Evolutionary conservation across 1,140 invertebrate genomes (phyloP).

Genomic region (Aporrectodea caliginosa): DNA sequence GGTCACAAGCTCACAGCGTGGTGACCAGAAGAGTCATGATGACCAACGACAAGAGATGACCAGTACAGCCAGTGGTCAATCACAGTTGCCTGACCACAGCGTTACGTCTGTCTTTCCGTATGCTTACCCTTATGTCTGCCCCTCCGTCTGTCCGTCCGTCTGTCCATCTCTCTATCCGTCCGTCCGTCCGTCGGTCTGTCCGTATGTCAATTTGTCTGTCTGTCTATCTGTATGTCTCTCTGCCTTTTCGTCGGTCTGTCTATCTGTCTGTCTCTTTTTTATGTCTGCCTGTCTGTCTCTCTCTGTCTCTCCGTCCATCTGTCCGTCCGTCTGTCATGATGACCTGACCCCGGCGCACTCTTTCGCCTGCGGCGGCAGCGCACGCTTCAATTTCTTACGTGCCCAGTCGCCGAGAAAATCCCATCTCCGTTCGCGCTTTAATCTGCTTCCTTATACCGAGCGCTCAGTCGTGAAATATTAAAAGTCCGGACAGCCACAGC

Average conservation of each 20-base stretch:
- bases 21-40: too few species aligned
- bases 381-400: background rate
- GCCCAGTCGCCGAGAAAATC: background rate
- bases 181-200: too few species aligned
- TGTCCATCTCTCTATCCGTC: background rate
- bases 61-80: too few species aligned
- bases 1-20: too few species aligned
- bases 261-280: background rate
- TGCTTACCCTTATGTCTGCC: background rate
- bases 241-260: background rate
- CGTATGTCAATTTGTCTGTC: background rate
- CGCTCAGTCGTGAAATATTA: background rate
- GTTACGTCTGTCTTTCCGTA: background rate
- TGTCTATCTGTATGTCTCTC: background rate
- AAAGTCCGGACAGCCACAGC: too few species aligned
- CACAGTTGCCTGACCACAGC: too few species aligned
- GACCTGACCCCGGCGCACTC: too few species aligned
- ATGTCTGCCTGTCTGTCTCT: background rate
- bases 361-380: too few species aligned
- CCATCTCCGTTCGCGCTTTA: background rate
- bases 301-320: background rate
- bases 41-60: too few species aligned
- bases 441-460: background rate
- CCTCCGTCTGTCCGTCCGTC: background rate
- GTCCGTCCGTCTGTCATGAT: too few species aligned